These are phyloP conservation scores for Drosophila cardini DNA, from an alignment of 1,140 invertebrate species.

Conservation along the genomic window DNA sequence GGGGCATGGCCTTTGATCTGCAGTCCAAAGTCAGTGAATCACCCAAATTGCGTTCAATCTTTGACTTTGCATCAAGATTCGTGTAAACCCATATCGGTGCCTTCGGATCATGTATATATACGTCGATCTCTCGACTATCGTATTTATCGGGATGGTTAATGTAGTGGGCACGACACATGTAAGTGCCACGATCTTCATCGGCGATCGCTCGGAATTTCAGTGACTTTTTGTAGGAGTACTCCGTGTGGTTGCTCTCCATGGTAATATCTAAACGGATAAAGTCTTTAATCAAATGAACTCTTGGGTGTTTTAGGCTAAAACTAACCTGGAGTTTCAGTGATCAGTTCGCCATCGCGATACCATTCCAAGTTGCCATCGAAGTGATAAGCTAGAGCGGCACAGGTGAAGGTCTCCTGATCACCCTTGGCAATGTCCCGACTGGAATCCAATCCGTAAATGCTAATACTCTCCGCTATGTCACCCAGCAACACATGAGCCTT, in stretches of 20 bases:
- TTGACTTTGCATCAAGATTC: conserved; percentile 68
- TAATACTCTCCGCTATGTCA: conserved; percentile 70
- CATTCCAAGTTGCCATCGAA: conserved; percentile 85
- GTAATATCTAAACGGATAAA: conserved; percentile 33
- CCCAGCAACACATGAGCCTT: conserved; percentile 65
- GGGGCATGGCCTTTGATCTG: conserved; percentile 84
- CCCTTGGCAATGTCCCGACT: conserved; percentile 85
- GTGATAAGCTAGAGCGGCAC: conserved; percentile 86
- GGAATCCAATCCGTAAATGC: conserved; percentile 59
- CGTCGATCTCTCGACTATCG: conserved; percentile 61
- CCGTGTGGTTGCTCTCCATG: conserved; percentile 40
- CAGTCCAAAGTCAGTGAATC: conserved; percentile 83
- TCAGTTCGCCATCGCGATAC: conserved; percentile 63
- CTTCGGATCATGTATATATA: conserved; percentile 69
- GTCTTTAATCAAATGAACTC: neutral
- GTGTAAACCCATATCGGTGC: conserved; percentile 69
- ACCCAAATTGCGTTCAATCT: conserved; percentile 78
- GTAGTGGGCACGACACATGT: conserved; percentile 70
- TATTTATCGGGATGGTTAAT: conserved; percentile 34
- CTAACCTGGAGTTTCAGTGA: conserved; percentile 45
- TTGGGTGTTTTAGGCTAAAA: neutral
- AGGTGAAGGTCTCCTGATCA: conserved; percentile 86
- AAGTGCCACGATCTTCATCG: conserved; percentile 66
- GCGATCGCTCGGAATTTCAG: conserved; percentile 61
- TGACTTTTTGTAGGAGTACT: conserved; percentile 70